Conservation (phyloP, 2,888 invertebrate species). For the Andrena trimmerana region DNA sequence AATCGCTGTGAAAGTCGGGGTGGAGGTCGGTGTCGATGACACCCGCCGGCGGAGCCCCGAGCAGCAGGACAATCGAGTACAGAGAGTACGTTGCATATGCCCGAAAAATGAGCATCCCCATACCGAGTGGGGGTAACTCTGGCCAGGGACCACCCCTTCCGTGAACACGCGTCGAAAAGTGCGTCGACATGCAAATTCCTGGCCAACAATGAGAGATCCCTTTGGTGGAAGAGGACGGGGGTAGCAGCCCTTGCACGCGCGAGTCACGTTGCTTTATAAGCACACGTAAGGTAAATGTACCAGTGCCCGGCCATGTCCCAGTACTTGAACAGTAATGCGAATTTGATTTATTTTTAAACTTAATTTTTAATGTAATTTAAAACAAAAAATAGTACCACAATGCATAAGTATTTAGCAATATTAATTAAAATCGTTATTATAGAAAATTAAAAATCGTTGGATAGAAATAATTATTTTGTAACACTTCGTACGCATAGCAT, state of each 20-base stretch:
- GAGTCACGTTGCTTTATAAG: conserved; percentile 9
- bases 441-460: too few relatives aligned
- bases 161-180: conserved; percentile 71
- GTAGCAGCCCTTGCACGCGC: conserved; percentile 33
- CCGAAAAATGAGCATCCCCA: conserved; percentile 61
- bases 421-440: too few relatives aligned
- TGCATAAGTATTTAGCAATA: too few relatives aligned
- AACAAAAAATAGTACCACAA: too few relatives aligned
- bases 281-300: background rate
- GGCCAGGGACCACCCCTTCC: conserved; percentile 56
- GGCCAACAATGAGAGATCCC: conserved; percentile 74
- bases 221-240: background rate
- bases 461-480: too few relatives aligned
- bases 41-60: conserved; percentile 51
- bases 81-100: conserved; percentile 44
- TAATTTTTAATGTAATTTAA: too few relatives aligned
- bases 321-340: too few relatives aligned
- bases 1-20: conserved; percentile 75
- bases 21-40: conserved; percentile 62
- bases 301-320: too few relatives aligned
- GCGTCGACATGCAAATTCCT: conserved; percentile 78
- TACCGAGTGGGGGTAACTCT: conserved; percentile 29
- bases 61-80: conserved; percentile 59
- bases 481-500: too few relatives aligned
- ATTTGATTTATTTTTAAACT: too few relatives aligned